Percentiles rank a stretch among this genome's conserved stretches.
phyloP scores from a whole-genome alignment of 1,140 invertebrate genomes.

The Drosophila funebris region DNA sequence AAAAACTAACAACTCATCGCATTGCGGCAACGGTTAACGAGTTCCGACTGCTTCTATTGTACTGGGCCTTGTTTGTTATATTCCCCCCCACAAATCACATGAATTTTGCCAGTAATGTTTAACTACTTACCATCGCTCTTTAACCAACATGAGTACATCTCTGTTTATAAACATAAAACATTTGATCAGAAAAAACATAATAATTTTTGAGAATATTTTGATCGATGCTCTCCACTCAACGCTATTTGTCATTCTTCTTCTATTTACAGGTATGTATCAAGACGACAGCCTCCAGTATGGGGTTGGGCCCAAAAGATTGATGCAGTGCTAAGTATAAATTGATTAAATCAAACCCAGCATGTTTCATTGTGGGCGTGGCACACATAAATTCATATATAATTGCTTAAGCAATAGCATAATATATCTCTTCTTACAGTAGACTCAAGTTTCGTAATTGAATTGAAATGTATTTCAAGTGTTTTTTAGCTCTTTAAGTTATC shows the following conservation, averaged over 20 bases:
- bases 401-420: neutral
- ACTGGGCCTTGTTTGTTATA: conserved; percentile 9
- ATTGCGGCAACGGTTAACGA: conserved; percentile 55
- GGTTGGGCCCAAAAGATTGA: conserved; percentile 36
- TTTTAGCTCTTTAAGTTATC: neutral
- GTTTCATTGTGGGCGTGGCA: conserved; percentile 20
- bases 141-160: conserved; percentile 6
- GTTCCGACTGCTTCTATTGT: conserved; percentile 48
- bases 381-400: neutral
- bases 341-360: conserved; percentile 8
- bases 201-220: conserved; percentile 62
- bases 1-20: conserved; percentile 67
- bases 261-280: conserved; percentile 59
- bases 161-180: conserved; percentile 28
- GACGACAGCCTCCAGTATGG: neutral
- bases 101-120: conserved; percentile 64
- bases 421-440: neutral
- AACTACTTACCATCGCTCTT: conserved; percentile 40
- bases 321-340: conserved; percentile 64
- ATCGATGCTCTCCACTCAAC: conserved; percentile 61
- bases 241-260: conserved; percentile 56
- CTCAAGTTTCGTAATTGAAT: neutral
- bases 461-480: neutral
- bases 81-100: neutral
- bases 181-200: conserved; percentile 67